phyloP scores from a whole-genome alignment of 92 coral and sea anemone species.

The Desmophyllum pertusum region DNA sequence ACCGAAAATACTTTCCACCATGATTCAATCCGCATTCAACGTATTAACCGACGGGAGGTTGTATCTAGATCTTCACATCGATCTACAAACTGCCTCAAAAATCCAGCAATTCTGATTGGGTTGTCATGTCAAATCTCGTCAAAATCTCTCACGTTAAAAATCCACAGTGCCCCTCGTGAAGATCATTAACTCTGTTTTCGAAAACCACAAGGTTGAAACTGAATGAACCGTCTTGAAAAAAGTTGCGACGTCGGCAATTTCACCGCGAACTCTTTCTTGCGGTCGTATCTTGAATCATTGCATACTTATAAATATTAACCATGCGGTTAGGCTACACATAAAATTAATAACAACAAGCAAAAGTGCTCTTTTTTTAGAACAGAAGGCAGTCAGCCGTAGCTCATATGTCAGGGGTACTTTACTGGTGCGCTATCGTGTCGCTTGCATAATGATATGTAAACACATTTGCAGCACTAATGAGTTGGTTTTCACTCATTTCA shows the following conservation, averaged over 20 bases:
- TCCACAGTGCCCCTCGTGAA: neutral
- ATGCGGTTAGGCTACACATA: slow-evolving; percentile 38
- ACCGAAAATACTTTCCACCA: slow-evolving; percentile 64
- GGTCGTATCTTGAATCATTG: slow-evolving; percentile 32
- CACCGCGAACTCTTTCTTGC: slow-evolving; percentile 17
- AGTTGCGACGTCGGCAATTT: neutral
- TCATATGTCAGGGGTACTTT: slow-evolving; percentile 30
- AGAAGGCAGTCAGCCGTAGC: slow-evolving; percentile 28
- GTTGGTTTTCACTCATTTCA: slow-evolving; percentile 25
- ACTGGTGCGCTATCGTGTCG: slow-evolving; percentile 11
- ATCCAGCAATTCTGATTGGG: slow-evolving; percentile 18
- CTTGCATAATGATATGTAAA: slow-evolving; percentile 44
- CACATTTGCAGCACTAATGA: slow-evolving; percentile 34
- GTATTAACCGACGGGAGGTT: neutral
- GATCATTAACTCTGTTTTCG: slow-evolving; percentile 16
- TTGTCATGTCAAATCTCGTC: slow-evolving; percentile 14
- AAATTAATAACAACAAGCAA: slow-evolving; percentile 38
- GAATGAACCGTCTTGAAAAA: neutral
- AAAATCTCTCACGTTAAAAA: slow-evolving; percentile 17
- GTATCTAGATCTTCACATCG: slow-evolving; percentile 13
- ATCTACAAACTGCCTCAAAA: slow-evolving; percentile 26
- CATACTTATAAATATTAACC: slow-evolving; percentile 50
- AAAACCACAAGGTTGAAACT: slow-evolving; percentile 22
- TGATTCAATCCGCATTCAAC: slow-evolving; percentile 9
- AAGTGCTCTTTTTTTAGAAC: slow-evolving; percentile 53